phyloP scores from a whole-genome alignment of 2,113 vertebrate genomes.

The Taxidea taxus region DNA sequence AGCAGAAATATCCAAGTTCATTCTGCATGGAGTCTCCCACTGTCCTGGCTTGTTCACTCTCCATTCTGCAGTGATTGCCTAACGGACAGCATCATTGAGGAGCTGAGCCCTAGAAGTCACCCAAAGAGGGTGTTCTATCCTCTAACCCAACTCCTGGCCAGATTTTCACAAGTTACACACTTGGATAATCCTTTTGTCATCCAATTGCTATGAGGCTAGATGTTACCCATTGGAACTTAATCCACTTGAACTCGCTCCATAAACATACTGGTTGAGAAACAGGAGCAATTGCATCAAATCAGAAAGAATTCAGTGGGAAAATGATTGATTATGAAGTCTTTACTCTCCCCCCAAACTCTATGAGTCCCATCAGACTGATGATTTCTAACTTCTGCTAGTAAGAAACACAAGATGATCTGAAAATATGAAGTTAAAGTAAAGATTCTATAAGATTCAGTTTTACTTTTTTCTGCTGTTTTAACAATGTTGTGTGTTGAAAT shows the following conservation, averaged over 20 bases:
- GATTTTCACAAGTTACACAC: background rate
- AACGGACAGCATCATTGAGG: background rate
- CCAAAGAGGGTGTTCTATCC: background rate
- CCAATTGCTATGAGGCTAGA: background rate
- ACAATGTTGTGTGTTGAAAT: background rate
- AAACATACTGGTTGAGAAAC: background rate
- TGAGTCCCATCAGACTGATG: background rate
- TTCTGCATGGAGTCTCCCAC: background rate
- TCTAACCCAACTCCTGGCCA: background rate
- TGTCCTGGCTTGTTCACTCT: background rate
- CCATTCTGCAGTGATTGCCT: background rate
- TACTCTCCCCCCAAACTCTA: background rate
- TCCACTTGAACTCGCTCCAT: background rate
- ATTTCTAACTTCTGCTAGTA: background rate
- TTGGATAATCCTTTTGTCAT: slow-evolving; percentile 9
- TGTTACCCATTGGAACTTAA: background rate
- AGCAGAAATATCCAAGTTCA: background rate
- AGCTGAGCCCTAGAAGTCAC: background rate
- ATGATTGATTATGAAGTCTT: background rate
- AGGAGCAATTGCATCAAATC: background rate
- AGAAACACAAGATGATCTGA: background rate
- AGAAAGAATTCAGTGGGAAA: slow-evolving; percentile 26
- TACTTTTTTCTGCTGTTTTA: background rate
- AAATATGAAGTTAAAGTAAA: slow-evolving; percentile 2
- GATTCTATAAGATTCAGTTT: background rate